Evolutionary conservation across 2,797 vertebrate species (phyloP).

Genomic region (Naso thynnoides): DNA sequence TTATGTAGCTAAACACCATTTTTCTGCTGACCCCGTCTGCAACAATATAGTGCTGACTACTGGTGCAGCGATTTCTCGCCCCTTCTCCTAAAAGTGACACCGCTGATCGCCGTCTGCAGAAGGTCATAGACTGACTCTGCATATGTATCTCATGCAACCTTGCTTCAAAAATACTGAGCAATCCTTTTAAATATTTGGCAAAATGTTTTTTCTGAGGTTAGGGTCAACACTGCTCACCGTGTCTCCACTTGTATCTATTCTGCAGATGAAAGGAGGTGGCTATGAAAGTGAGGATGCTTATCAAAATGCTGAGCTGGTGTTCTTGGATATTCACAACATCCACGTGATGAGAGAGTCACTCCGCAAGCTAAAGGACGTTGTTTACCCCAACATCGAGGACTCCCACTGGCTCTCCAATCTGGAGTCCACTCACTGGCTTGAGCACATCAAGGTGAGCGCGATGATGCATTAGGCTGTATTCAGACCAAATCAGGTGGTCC

Average conservation of each 20-base stretch:
- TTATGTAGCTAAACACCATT: too few relatives aligned
- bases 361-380: constrained; percentile 95
- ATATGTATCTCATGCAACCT: too few relatives aligned
- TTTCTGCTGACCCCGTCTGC: too few relatives aligned
- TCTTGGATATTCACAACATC: constrained; percentile 98
- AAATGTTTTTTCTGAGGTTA: background rate
- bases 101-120: too few relatives aligned
- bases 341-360: constrained; percentile 98
- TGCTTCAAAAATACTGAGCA: too few relatives aligned
- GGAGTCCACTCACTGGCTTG: constrained; percentile 98
- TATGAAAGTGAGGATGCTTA: constrained; percentile 98
- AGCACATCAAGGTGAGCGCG: constrained; percentile 94
- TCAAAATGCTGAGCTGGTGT: constrained; percentile 97
- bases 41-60: too few relatives aligned
- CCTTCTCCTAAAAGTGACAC: too few relatives aligned
- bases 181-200: too few relatives aligned
- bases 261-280: constrained; percentile 96
- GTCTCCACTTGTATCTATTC: background rate
- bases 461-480: too few relatives aligned
- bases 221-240: background rate
- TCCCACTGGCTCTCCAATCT: constrained; percentile 97
- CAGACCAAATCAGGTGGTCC: too few relatives aligned
- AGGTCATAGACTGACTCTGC: too few relatives aligned
- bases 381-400: constrained; percentile 96
- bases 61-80: too few relatives aligned